Base-by-base conservation (phyloP, 1,140 invertebrate species). In the Drosophila seguyi region DNA sequence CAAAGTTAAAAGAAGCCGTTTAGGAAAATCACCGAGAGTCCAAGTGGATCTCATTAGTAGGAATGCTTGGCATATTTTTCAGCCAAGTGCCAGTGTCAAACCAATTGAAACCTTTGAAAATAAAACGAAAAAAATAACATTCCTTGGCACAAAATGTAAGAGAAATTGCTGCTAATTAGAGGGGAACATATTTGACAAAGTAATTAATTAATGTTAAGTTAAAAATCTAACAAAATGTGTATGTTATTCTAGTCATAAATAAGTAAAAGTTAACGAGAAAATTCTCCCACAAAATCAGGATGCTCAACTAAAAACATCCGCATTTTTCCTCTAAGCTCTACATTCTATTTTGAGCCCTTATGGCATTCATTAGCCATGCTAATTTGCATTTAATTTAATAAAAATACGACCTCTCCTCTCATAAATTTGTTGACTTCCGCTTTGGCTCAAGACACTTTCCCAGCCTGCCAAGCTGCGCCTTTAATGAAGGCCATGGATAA, bases 351-450 rank as follows among this genome's bases (percentile, higher is more conserved):
- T 38, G 34, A 53, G 7, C 14, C 34, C 52, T 38, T 11, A 34
- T 25, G 13, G 34, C 52, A n/a, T 55, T 55, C 61, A 81, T 81
- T 29, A 66, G 42, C 39, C 68, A 72, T 58, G 65, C 68, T 87
- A 87, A 87, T 87, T 86, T 75, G 42, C 61, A 73, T 66, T 80
- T 88, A 84, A 83, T 77, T 87, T 61, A 77, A 88, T 88, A 69
- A 83, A 58, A 76, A 55, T 42, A 60, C 52, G 52, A 48, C 52
- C 65, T 36, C 22, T 60, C 27, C 63, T 34, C 56, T 77, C 72
- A 88, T 87, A 80, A 83, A 69, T 77, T 78, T 57, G 52, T 73
- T 88, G 71, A 88, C 84, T 84, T 88, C 83, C 83, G 79, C 45
- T 76, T 56, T 36, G 39, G 76, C 84, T 77, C 79, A 78, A 88